These are phyloP conservation scores for Anastrepha ludens DNA, from an alignment of 1,140 invertebrate species.

Conservation along the genomic window DNA sequence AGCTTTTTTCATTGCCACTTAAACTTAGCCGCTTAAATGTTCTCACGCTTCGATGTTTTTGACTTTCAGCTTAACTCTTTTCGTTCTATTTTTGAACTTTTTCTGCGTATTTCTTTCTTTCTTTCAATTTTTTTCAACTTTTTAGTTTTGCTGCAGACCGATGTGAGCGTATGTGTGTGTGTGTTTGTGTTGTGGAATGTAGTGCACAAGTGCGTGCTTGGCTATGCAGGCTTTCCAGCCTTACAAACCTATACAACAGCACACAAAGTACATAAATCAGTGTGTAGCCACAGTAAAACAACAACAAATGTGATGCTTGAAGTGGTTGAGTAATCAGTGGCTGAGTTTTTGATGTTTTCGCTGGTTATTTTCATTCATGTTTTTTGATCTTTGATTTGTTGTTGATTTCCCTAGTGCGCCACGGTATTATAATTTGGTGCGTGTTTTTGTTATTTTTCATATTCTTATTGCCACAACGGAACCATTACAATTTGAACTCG, in stretches of 20 bases:
- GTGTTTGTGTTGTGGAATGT: neutral
- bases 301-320: neutral
- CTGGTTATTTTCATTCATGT: neutral
- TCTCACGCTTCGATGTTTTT: constrained; percentile 34
- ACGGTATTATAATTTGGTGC: neutral
- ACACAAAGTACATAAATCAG: neutral
- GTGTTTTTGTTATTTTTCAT: neutral
- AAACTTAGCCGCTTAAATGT: constrained; percentile 13
- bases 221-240: neutral
- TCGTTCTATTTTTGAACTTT: neutral
- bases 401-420: neutral
- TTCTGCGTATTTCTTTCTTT: constrained; percentile 9
- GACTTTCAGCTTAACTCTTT: constrained; percentile 18
- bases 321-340: neutral
- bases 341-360: neutral
- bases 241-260: neutral
- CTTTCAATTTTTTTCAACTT: neutral
- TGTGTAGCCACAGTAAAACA: neutral
- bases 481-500: neutral
- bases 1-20: neutral
- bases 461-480: neutral
- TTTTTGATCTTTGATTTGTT: neutral
- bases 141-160: neutral
- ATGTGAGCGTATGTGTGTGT: neutral
- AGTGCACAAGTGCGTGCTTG: neutral